Base-by-base conservation (phyloP, 2,113 vertebrate species). In the Podiceps cristatus region DNA sequence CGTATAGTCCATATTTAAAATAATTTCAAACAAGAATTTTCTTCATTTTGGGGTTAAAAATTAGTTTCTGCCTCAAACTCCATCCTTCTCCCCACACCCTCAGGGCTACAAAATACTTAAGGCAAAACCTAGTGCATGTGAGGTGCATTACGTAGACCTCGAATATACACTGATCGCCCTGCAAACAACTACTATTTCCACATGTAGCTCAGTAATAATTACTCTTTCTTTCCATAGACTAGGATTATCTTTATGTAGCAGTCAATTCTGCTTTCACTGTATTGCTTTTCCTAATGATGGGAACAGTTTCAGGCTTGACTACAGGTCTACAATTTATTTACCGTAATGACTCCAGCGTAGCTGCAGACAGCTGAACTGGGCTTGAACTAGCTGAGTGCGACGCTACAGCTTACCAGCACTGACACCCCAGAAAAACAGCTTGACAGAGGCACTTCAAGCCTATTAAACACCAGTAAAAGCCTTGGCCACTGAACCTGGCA, bases 141-240 rank as follows among this genome's bases (percentile, higher is more conserved):
- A 33, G 37, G 8, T 13, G 10, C 19, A 1, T 40, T 35, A 6
- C 42, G 9, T 1, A 0, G 16, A 33, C 45, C 19, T 79, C 49
- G 58, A 76, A 90, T 19, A 35, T 3, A 53, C 35, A 14, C 0
- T 7, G 31, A 29, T 91, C 73, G 24, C 12, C 28, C 47, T 37
- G 35, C 67, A 87, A 58, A 56, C 56, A 50, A 18, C 28, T 56
- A 11, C 22, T 50, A 80, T 74, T 73, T 55, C 56, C 44, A 49
- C 17, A 13, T 8, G 10, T 29, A 63, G 50, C 33, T 53, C 27
- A n/a, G 31, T 28, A 50, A 27, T 62, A 25, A 78, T 23, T 35
- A 19, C 20, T 49, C 60, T 87, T 31, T 47, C 40, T 68, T 68
- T 35, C 75, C 23, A 27, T 63, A 18, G 60, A 56, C 25, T 18